Evolutionary conservation across 2,888 invertebrate genomes (phyloP), one percentile per base, ranked within the genome.

Genomic region (Salticus scenicus): DNA sequence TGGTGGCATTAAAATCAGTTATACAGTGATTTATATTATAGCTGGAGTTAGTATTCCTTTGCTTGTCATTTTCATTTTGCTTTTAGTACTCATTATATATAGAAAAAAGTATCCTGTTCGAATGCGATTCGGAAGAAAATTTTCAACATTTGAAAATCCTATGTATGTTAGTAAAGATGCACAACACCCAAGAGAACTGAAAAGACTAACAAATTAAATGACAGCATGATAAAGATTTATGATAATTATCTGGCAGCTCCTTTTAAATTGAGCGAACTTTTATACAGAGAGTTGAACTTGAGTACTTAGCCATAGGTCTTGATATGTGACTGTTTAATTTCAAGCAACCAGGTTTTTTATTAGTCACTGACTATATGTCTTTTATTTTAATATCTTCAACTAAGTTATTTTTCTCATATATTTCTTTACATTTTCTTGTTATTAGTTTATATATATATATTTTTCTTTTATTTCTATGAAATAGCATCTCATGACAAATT

Each of bases 141-240:
- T 89, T 67, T 88, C 87, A 12, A 88, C 88, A 17, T 88, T 88
- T 33, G 89, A 89, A 66, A 89, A 89, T 63, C 89, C 89, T 4
- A 87, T 87, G 87, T 87, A 87, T 63, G 77, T 81, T 2, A 63
- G 73, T 0, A 82, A 87, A 87, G 87, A 87, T 33, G 87, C 83
- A 31, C 87, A 87, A 31, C 74, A 87, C 57, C 87, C 87, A 12
- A 74, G 83, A 74, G 87, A 87, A 71, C 67, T 87, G 4, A 82
- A 79, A 27, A 63, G 85, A 57, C 41, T 85, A n/a, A 85, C 85
- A 12, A 85, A 73, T 17, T 85, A 67, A 84, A 27, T 33, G 12
- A 37, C 4, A 37, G 4, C 4, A 10, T 37, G 37, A 10, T 24
- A 24, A 20, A 57, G 20, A 24, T 57, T 24, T 57, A 17, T 24